Evolutionary conservation across 1,140 invertebrate species (phyloP).

Genomic region (Aphelinus atriplicis): DNA sequence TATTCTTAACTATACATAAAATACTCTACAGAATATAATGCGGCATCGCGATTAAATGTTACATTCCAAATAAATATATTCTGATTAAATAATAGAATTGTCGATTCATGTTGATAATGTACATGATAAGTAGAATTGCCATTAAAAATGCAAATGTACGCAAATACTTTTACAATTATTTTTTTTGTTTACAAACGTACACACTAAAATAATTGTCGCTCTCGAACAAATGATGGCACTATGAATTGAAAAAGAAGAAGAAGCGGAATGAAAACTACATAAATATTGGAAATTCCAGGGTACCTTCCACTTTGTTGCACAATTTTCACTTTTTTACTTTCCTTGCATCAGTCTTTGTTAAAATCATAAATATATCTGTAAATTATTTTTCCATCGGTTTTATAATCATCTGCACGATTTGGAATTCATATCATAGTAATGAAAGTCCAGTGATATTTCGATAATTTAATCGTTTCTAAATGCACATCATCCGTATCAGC

Average conservation of each 20-base stretch:
- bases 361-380: slow-evolving; percentile 36
- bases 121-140: slow-evolving; percentile 30
- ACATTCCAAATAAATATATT: slow-evolving; percentile 14
- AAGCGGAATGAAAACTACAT: no score
- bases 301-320: neutral
- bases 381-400: neutral
- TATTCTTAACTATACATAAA: neutral
- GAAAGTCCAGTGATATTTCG: slow-evolving; percentile 15
- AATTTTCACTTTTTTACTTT: slow-evolving; percentile 32
- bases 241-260: no score
- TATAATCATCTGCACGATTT: neutral
- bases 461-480: slow-evolving; percentile 12
- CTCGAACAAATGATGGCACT: no score
- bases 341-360: slow-evolving; percentile 36
- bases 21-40: slow-evolving; percentile 14
- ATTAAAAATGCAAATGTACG: slow-evolving; percentile 12
- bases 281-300: no score
- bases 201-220: no score
- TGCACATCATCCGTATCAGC: slow-evolving; percentile 13
- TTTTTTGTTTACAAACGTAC: no score
- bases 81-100: slow-evolving; percentile 14
- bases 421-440: slow-evolving; percentile 5
- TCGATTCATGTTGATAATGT: slow-evolving; percentile 16
- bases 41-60: slow-evolving; percentile 17
- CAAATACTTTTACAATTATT: neutral